These are phyloP conservation scores for Diarsia mendica DNA, from an alignment of 2,888 invertebrate species.

Conservation along the genomic window DNA sequence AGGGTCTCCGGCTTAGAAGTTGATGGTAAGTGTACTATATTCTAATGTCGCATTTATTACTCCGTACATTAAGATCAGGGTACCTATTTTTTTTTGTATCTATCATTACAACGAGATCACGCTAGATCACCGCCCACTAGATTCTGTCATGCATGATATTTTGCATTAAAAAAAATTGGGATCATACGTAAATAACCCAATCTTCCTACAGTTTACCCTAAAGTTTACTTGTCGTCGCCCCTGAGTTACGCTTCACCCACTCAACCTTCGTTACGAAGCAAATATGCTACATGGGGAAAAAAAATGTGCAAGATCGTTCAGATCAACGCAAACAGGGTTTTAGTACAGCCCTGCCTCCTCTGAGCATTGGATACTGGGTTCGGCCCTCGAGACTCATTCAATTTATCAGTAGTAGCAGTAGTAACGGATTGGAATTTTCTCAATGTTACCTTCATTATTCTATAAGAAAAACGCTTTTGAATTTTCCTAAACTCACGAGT, in stretches of 20 bases:
- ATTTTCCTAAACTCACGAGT: not conserved
- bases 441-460: not conserved
- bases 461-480: not conserved
- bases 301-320: not conserved
- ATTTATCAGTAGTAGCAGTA: not conserved
- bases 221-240: too few relatives aligned
- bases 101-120: not conserved
- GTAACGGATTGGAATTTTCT: not conserved
- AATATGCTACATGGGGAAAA: not conserved
- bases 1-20: slow-evolving; percentile 63
- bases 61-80: not conserved
- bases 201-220: too few relatives aligned
- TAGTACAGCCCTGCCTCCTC: not conserved
- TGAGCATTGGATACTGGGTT: not conserved
- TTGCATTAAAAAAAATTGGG: not conserved
- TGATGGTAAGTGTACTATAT: slow-evolving; percentile 66
- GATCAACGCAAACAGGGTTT: not conserved
- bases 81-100: not conserved
- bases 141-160: not conserved
- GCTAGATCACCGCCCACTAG: not conserved
- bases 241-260: too few relatives aligned
- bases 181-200: not conserved
- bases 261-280: too few relatives aligned
- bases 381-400: not conserved
- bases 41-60: not conserved